These are phyloP conservation scores for Numida meleagris DNA, from an alignment of 2,113 vertebrate genomes.

Conservation along the genomic window DNA sequence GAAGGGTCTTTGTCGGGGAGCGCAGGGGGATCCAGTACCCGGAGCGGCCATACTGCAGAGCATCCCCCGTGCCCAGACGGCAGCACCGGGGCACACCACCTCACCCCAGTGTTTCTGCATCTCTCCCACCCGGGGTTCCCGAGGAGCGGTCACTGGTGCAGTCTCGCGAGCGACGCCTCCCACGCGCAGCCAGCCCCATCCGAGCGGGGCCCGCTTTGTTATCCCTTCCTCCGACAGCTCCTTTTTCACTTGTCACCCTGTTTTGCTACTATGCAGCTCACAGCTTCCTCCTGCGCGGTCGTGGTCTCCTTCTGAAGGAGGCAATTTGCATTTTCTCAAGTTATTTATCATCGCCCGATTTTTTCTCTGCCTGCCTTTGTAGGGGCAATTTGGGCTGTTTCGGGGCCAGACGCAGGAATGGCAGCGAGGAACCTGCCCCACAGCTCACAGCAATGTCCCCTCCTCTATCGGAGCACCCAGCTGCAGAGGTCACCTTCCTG, in stretches of 20 bases:
- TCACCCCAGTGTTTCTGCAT: accelerated
- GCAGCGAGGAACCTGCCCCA: neutral
- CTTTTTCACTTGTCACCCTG: constrained; percentile 72
- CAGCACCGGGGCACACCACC: neutral
- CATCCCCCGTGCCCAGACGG: neutral
- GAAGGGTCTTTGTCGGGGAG: constrained; percentile 62
- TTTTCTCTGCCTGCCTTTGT: constrained; percentile 11
- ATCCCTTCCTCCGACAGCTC: constrained; percentile 62
- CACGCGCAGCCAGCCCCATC: constrained; percentile 43
- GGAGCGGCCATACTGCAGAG: neutral
- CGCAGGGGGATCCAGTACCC: neutral
- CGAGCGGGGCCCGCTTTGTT: constrained; percentile 41
- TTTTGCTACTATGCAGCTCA: constrained; percentile 67
- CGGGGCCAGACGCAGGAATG: neutral
- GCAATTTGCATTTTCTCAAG: constrained; percentile 64
- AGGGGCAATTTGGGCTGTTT: neutral
- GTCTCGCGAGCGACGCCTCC: constrained; percentile 61
- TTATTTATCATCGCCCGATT: constrained; percentile 37
- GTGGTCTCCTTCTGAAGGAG: constrained; percentile 43
- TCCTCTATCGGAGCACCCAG: neutral
- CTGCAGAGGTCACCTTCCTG: constrained; percentile 45
- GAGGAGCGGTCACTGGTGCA: constrained; percentile 20
- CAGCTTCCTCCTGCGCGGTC: constrained; percentile 41
- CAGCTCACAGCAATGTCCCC: accelerated
- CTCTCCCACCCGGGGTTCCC: neutral